These are phyloP conservation scores for Peromyscus polionotus DNA, from an alignment of 2,113 vertebrate genomes.

Conservation along the genomic window DNA sequence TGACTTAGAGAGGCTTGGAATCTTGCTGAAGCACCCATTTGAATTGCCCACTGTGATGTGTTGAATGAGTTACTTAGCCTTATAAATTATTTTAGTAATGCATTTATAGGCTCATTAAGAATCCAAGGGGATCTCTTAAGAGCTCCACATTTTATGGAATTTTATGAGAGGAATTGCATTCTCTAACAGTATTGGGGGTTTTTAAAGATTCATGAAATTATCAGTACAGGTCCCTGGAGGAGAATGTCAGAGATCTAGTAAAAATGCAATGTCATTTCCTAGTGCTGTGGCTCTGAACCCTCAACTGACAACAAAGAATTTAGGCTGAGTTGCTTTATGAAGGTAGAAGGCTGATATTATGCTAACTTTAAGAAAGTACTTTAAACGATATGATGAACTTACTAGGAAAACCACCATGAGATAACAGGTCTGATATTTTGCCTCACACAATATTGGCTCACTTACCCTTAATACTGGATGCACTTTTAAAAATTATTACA, in stretches of 20 bases:
- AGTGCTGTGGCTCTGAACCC: neutral
- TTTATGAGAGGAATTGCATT: constrained; percentile 74
- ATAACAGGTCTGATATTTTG: neutral
- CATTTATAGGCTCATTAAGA: constrained; percentile 74
- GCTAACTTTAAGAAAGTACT: neutral
- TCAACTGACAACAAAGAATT: neutral
- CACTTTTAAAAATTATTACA: neutral
- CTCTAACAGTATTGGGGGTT: constrained; percentile 39
- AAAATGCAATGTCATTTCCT: constrained; percentile 49
- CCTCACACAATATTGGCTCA: neutral
- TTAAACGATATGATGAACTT: neutral
- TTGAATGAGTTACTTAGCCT: constrained; percentile 70
- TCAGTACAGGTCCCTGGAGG: constrained; percentile 14
- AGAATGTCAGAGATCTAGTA: constrained; percentile 42
- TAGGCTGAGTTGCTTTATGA: neutral
- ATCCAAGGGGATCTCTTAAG: constrained; percentile 71
- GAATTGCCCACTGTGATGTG: constrained; percentile 46
- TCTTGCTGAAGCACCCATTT: constrained; percentile 56
- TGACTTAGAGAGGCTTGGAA: neutral
- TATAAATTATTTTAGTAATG: constrained; percentile 74
- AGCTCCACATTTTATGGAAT: constrained; percentile 71
- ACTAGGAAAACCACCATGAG: neutral
- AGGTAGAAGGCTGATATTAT: neutral
- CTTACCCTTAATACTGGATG: neutral
- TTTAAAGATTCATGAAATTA: constrained; percentile 76